phyloP scores from a whole-genome alignment of 2,113 vertebrate genomes.

The Pholis gunnellus region DNA sequence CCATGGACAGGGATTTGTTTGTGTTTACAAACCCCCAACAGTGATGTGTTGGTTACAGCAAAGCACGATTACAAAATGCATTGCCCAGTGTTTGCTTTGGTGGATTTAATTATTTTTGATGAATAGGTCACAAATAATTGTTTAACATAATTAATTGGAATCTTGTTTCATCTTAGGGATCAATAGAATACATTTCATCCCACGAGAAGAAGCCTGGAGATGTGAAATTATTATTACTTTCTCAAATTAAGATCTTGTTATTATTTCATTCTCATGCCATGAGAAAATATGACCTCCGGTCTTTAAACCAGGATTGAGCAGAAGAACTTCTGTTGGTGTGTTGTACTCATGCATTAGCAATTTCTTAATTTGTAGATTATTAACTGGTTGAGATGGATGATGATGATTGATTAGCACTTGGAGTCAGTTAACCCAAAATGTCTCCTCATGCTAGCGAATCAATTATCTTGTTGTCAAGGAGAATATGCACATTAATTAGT shows the following conservation, averaged over 20 bases:
- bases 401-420: conserved; percentile 14
- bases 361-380: neutral
- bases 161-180: neutral
- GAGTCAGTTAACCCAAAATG: conserved; percentile 14
- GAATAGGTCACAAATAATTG: neutral
- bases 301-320: neutral
- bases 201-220: neutral
- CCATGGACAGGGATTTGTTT: conserved; percentile 7
- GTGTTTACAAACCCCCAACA: conserved; percentile 1
- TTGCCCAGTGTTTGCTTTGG: neutral
- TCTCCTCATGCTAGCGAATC: conserved; percentile 7
- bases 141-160: conserved; percentile 4
- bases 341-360: neutral
- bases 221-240: neutral
- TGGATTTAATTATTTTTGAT: neutral
- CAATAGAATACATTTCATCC: neutral
- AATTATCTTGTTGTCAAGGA: conserved; percentile 36
- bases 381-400: neutral
- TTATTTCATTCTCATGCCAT: neutral
- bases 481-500: conserved; percentile 28
- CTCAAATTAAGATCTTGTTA: neutral
- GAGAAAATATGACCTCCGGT: neutral
- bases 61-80: neutral
- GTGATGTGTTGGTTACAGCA: neutral
- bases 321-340: neutral